Evolutionary conservation across 2,797 vertebrate species (phyloP), one percentile per base, ranked within the genome.

Genomic region (Catostomus latipinnis): DNA sequence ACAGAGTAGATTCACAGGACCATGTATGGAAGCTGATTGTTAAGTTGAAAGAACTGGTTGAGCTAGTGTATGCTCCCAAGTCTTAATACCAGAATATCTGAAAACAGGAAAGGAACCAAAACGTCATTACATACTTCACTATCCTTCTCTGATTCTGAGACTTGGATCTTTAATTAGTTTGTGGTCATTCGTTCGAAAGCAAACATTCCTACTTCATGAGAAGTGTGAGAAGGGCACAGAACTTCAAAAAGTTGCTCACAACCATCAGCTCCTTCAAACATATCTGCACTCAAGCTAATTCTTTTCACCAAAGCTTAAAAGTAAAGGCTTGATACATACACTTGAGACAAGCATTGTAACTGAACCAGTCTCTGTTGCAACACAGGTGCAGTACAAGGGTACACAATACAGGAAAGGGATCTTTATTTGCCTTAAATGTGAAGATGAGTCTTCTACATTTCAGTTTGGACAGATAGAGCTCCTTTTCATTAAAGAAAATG

Each of bases 151-250:
- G 34, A 76, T 46, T 54, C 13, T 77, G 5, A 76, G 49, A 16
- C 22, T 81, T 70, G 73, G 80, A 22, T 66, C 66, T 48, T 71
- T 80, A 10, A 68, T 74, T 8, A 13, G 66, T 22, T 62, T 76
- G 14, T 70, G 72, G 72, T 63, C 72, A 62, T 62, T 75, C 34
- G 43, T 81, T 81, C 16, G 46, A 81, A 65, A 79, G 60, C 52
- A 78, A 78, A 16, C 49, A 72, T 72, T 72, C 52, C 6, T 66
- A 79, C n/a, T 72, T 79, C 8, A 72, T 71, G 65, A 56, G 67
- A 62, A 70, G 57, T 71, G 57, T 71, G 18, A 10, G 9, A 53
- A 56, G 70, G 49, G 54, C 52, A 11, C 49, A 63, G 34, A 62
- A 70, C 48, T 63, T 65, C n/a, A 71, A 71, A 71, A 71, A 79